These are phyloP conservation scores for Agriopis aurantiaria DNA, from an alignment of 2,888 invertebrate genomes.

Conservation along the genomic window DNA sequence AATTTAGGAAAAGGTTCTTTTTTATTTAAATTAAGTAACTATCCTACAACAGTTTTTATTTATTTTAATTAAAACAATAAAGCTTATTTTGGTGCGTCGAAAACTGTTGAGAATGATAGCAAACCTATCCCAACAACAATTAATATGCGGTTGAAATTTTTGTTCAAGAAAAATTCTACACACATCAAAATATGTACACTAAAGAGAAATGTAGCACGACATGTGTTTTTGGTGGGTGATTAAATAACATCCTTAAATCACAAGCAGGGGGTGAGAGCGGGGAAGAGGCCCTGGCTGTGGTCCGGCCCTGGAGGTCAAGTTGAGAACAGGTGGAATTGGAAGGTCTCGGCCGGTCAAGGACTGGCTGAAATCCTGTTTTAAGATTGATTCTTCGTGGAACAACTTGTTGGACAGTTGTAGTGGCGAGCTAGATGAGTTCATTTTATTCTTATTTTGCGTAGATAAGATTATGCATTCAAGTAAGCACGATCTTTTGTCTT, in stretches of 20 bases:
- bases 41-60: too few relatives aligned
- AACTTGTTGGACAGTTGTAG: background rate
- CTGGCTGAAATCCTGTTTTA: constrained; percentile 34
- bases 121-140: too few relatives aligned
- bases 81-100: too few relatives aligned
- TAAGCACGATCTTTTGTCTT: too few relatives aligned
- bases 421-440: background rate
- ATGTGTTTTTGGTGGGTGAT: background rate
- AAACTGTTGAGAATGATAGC: too few relatives aligned
- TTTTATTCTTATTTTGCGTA: background rate
- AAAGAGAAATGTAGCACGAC: too few relatives aligned
- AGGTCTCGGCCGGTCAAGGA: constrained; percentile 83
- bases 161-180: too few relatives aligned
- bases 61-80: too few relatives aligned
- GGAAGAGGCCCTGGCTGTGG: constrained; percentile 19
- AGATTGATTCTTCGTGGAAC: constrained; percentile 11
- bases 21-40: too few relatives aligned
- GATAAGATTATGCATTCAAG: background rate
- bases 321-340: constrained; percentile 73
- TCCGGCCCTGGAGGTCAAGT: constrained; percentile 64
- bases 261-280: constrained; percentile 51
- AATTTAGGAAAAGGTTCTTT: too few relatives aligned
- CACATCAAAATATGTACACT: too few relatives aligned
- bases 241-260: constrained; percentile 72
- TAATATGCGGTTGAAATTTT: too few relatives aligned